A percentile compares a stretch with the other conserved stretches of the same genome.
Conservation (phyloP, 2,797 vertebrate genomes). For the Danio aesculapii region DNA sequence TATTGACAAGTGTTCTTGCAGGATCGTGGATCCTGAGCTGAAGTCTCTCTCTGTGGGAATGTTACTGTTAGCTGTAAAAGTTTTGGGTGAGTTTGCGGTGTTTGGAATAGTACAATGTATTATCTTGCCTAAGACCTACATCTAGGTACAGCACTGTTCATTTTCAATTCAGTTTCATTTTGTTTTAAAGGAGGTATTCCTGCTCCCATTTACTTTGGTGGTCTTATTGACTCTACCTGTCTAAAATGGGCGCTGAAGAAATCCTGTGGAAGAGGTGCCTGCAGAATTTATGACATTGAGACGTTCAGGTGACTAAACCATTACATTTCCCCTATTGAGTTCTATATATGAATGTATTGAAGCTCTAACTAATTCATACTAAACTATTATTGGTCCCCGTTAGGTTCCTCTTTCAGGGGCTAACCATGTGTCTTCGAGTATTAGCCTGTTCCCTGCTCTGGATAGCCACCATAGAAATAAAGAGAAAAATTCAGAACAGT, state of each 20-base stretch:
- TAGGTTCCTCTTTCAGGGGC: slow-evolving; percentile 57
- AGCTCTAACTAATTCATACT: neutral
- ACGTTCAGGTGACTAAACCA: slow-evolving; percentile 75
- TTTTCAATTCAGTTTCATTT: neutral
- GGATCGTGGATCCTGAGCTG: too few relatives aligned
- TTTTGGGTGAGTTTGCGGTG: slow-evolving; percentile 40
- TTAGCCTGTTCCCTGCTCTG: slow-evolving; percentile 47
- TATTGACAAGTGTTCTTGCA: neutral
- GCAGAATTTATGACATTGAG: too few relatives aligned
- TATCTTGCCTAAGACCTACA: neutral
- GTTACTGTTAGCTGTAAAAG: slow-evolving; percentile 18
- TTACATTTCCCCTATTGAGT: neutral
- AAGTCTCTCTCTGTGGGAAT: slow-evolving; percentile 27
- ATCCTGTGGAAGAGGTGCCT: too few relatives aligned
- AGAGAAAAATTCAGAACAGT: slow-evolving; percentile 26
- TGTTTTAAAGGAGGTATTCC: slow-evolving; percentile 76
- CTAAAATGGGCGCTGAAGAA: too few relatives aligned
- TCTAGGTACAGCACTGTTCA: neutral
- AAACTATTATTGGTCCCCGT: neutral
- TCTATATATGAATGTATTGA: neutral
- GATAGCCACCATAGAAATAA: slow-evolving; percentile 38
- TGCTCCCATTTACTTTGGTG: slow-evolving; percentile 83
- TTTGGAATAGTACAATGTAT: too few relatives aligned
- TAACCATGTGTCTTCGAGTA: slow-evolving; percentile 15
- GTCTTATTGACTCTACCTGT: too few relatives aligned